Evolutionary conservation across 2,113 vertebrate species (phyloP).

Genomic region (Hiodon alosoides): DNA sequence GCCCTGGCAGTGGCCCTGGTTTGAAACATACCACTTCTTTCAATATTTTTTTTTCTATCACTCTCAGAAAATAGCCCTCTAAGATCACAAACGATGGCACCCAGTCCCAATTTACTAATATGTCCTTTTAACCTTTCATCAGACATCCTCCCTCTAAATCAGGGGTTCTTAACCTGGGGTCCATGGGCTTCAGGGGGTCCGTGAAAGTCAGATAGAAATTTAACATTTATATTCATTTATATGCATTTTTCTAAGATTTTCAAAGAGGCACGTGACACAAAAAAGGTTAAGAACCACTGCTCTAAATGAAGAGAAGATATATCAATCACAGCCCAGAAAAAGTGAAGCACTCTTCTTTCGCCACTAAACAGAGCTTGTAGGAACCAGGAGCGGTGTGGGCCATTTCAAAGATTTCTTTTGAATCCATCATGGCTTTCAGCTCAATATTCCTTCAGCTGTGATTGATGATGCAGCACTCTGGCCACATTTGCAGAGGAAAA

Average conservation of each 20-base stretch:
- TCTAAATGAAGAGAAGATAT: background rate
- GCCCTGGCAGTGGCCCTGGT: background rate
- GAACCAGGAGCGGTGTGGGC: background rate
- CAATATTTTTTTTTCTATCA: conserved; percentile 16
- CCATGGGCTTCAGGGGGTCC: too few species aligned
- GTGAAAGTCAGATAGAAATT: too few species aligned
- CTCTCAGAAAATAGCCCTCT: conserved; percentile 23
- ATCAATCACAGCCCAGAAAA: conserved; percentile 5
- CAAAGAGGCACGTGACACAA: too few species aligned
- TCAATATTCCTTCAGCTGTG: background rate
- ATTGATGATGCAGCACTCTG: background rate
- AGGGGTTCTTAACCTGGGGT: conserved; percentile 8
- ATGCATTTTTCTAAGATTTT: too few species aligned
- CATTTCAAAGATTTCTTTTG: background rate
- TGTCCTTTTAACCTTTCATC: conserved; percentile 46
- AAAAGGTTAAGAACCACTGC: too few species aligned
- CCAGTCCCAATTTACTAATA: conserved; percentile 46
- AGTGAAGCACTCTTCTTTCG: background rate
- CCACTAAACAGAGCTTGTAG: background rate
- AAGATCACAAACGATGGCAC: conserved; percentile 36
- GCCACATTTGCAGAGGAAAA: background rate
- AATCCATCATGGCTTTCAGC: background rate
- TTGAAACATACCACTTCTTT: background rate
- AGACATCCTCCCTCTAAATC: conserved; percentile 32
- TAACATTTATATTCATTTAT: too few species aligned